These are phyloP conservation scores for Catharus fuscescens DNA, from an alignment of 2,113 vertebrate species.

Conservation along the genomic window DNA sequence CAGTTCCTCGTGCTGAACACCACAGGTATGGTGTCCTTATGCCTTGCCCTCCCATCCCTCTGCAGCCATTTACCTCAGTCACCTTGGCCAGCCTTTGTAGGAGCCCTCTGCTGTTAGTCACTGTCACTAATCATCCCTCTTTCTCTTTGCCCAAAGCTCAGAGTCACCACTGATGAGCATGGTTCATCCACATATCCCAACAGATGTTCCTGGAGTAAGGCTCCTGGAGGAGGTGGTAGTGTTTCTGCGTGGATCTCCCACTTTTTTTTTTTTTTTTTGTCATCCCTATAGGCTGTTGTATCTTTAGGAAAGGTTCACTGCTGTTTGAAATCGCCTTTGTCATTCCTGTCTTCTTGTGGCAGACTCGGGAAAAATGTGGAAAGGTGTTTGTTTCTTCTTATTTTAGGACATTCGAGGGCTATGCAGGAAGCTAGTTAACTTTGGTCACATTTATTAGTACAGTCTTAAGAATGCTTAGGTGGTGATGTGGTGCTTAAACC, in stretches of 20 bases:
- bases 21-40: neutral
- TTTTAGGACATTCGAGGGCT: neutral
- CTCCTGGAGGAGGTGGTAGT: neutral
- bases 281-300: neutral
- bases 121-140: neutral
- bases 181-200: neutral
- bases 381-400: neutral
- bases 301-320: neutral
- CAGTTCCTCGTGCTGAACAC: fast-evolving
- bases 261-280: neutral
- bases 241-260: fast-evolving
- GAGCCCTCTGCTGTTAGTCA: neutral
- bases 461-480: neutral
- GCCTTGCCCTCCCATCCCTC: neutral
- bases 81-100: neutral
- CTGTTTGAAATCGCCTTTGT: neutral
- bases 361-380: neutral
- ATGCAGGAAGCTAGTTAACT: neutral
- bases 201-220: neutral
- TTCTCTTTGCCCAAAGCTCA: neutral
- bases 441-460: neutral
- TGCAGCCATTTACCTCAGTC: neutral
- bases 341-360: neutral
- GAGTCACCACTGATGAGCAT: neutral
- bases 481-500: neutral